Base-by-base conservation (phyloP, 1,140 invertebrate species). In the Kradibia gibbosae region DNA sequence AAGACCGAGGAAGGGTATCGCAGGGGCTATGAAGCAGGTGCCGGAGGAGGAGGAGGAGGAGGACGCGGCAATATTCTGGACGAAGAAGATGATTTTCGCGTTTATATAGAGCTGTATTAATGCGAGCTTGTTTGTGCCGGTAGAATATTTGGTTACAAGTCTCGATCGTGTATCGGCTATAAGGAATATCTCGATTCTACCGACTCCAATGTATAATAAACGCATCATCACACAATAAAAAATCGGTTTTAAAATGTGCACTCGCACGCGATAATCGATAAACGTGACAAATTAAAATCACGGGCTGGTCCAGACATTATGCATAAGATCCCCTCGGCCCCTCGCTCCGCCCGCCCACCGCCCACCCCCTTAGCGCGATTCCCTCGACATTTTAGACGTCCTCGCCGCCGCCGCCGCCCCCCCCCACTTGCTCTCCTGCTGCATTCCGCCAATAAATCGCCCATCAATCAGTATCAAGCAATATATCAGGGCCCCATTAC, bases 381-480 rank as follows among this genome's bases (percentile, higher is more conserved):
- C 45, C 7, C 45, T 17, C 45, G 45, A n/a, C 74, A 48, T 25
- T 72, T 50, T 31, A 31, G 25, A 31, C 42, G 42, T 48, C 70
- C 42, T 72, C 25, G 10, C 4, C 10, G 15, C 42, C 45, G 7
- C 45, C 17, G 8, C 17, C 45, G 7, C 45, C 17, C 45, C 17
- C 45, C 17, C 45, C 17, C 45, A 10, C 45, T 48, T 17, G 7
- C 45, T 48, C 45, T 53, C 20, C 1, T 39, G 3, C 7, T 13
- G 17, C 36, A 76, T 65, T 48, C 75, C 39, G 3, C 17, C n/a
- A 77, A 65, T 48, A 57, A 78, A 78, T 78, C 76, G 76, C 22
- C 76, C 72, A 80, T 80, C 79, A 80, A 80, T 80, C 79, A 80
- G 50, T 74, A 80, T 74, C 39, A 36, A 55, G 53, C 15, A 65